Evolutionary conservation across 1,140 invertebrate genomes (phyloP), one percentile per base, ranked within the genome.

Genomic region (Palaemon carinicauda): DNA sequence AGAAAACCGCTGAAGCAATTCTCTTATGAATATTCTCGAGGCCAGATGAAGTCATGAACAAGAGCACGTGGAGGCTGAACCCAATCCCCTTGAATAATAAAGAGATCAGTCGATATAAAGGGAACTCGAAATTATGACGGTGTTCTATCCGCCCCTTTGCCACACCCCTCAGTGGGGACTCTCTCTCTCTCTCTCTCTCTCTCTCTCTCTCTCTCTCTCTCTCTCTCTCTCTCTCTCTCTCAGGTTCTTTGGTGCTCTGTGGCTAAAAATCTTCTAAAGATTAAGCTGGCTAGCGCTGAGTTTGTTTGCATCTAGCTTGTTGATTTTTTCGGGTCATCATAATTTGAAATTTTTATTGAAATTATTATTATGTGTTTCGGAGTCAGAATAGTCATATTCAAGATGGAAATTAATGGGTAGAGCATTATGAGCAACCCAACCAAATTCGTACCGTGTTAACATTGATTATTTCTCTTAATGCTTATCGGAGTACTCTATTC

Each of bases 51-150:
- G 41, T 41, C 41, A 41, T 41, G 41, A 41, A 41, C 60, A 65
- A 65, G 27, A 65, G 60, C 60, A 65, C 60, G 21, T 27, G 21
- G 21, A 24, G 60, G 27, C 27, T 27, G 60, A 27, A 65, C 60
- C 80, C 80, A 71, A 41, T 81, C 80, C 80, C 65, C 60, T 21
- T 50, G 27, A 41, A 60, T 60, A 78, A 84, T 84, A 84, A 65
- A 84, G 82, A 75, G 74, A 84, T 84, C 82, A 84, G 75, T 65
- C 50, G 73, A 74, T 84, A 78, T 78, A 78, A 78, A 82, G 27
- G 74, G 15, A 19, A 19, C n/a, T 51, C 9, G 27, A 74, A 77
- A 51, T 84, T 74, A 78, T 75, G 52, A 78, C 69, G 53, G 31
- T 56, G 51, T 78, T 60, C 51, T 73, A 27, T 65, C 75, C 82